A percentile compares a stretch with the other conserved stretches of the same genome.
Conservation (phyloP, 2,113 vertebrate genomes). For the Chaetorhynchus papuensis region DNA sequence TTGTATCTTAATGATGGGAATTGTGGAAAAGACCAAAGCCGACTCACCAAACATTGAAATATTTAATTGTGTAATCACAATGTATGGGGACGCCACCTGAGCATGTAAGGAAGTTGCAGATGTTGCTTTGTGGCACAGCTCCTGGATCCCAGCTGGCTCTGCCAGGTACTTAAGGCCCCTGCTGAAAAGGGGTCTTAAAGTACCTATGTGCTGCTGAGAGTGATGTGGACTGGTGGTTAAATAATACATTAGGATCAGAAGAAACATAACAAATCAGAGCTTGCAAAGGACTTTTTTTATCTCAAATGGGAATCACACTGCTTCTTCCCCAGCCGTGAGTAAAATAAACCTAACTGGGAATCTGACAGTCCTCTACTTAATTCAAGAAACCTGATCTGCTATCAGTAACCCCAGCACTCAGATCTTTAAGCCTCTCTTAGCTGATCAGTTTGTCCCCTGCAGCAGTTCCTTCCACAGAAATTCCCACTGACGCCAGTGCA, state of each 20-base stretch:
- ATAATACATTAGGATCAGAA: neutral
- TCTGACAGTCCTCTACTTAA: neutral
- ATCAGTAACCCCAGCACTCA: constrained; percentile 7
- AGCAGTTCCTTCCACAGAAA: constrained; percentile 19
- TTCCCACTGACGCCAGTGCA: neutral
- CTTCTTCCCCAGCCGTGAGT: neutral
- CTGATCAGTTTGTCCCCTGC: constrained; percentile 46
- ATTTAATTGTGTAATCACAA: neutral
- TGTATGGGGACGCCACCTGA: neutral
- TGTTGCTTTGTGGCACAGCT: neutral
- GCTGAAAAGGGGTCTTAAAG: neutral
- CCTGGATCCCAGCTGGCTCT: neutral
- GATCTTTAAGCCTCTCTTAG: constrained; percentile 35
- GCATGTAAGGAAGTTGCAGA: neutral
- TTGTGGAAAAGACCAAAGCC: neutral
- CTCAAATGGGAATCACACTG: neutral
- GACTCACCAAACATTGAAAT: neutral
- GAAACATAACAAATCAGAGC: neutral
- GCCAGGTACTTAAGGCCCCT: neutral
- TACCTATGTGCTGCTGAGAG: neutral
- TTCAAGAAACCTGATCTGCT: neutral
- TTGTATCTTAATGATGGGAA: neutral
- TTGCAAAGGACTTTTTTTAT: neutral
- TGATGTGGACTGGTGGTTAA: neutral
- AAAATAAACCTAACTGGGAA: neutral